Evolutionary conservation across 1,140 invertebrate species (phyloP).

Genomic region (Brachionus paranguensis): DNA sequence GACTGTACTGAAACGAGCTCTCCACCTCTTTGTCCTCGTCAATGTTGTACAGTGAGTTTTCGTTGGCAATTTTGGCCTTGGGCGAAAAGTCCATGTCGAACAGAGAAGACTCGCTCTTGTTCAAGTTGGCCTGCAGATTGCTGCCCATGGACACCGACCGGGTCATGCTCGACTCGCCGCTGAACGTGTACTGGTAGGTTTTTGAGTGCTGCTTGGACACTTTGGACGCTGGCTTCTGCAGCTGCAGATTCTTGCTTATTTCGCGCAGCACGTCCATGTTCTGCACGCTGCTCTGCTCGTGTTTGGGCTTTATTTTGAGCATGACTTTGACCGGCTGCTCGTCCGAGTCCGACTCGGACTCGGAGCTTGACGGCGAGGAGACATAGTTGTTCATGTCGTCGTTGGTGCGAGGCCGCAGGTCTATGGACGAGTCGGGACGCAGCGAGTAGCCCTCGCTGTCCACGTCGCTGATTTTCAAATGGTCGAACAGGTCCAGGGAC

Average conservation of each 20-base stretch:
- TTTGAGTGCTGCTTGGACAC: not conserved
- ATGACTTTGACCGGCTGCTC: conserved; percentile 30
- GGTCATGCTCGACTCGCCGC: not conserved
- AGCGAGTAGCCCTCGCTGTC: conserved; percentile 27
- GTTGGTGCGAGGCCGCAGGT: not conserved
- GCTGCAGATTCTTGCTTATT: conserved; percentile 1
- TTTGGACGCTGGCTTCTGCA: not conserved
- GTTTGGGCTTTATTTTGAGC: conserved; percentile 33
- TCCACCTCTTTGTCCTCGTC: conserved; percentile 39
- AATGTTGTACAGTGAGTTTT: conserved; percentile 37
- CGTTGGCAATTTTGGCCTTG: not conserved
- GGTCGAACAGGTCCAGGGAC: not conserved
- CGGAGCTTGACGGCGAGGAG: not conserved
- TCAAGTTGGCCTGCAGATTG: not conserved
- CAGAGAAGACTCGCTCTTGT: not conserved
- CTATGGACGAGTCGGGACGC: not conserved
- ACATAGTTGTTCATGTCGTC: conserved; percentile 37
- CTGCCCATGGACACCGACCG: conserved; percentile 7
- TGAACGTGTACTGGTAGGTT: not conserved
- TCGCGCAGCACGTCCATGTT: conserved; percentile 16
- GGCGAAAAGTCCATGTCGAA: conserved; percentile 12
- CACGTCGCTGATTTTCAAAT: not conserved
- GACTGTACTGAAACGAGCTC: conserved; percentile 29
- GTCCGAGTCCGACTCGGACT: conserved; percentile 25
- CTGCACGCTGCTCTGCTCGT: not conserved